Conservation (phyloP, 1,140 invertebrate species). For the Potamilus streckersoni region DNA sequence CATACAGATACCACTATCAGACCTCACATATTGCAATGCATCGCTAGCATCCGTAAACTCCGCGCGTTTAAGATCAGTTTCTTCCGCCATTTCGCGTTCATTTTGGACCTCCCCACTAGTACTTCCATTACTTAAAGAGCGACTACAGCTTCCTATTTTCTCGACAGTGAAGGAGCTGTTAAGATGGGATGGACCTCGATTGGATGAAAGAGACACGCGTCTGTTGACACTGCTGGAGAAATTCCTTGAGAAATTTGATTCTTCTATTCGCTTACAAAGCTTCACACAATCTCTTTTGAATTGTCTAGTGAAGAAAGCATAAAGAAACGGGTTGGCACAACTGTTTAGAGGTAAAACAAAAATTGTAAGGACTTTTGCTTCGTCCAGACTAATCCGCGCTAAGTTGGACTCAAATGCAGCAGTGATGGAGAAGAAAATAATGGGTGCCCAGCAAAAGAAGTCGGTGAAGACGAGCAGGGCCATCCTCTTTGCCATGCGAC, state of each 20-base stretch:
- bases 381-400: slow-evolving; percentile 83
- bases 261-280: slow-evolving; percentile 76
- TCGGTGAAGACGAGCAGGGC: slow-evolving; percentile 97
- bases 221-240: slow-evolving; percentile 49
- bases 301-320: slow-evolving; percentile 96
- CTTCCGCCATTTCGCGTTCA: not conserved
- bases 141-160: slow-evolving; percentile 44
- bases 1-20: not conserved
- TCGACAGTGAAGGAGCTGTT: slow-evolving; percentile 40
- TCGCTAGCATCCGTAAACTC: too few species aligned
- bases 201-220: slow-evolving; percentile 36
- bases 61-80: slow-evolving; percentile 5
- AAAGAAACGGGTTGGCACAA: slow-evolving; percentile 96
- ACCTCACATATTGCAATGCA: slow-evolving; percentile 10
- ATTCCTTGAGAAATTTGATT: slow-evolving; percentile 54
- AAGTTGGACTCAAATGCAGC: slow-evolving; percentile 90
- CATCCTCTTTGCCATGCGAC: slow-evolving; percentile 96
- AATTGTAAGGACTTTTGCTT: slow-evolving; percentile 97
- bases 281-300: slow-evolving; percentile 98
- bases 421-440: slow-evolving; percentile 95
- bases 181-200: slow-evolving; percentile 38
- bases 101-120: slow-evolving; percentile 24
- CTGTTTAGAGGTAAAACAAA: slow-evolving; percentile 95
- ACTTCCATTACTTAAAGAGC: slow-evolving; percentile 36
- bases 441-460: slow-evolving; percentile 97